These are phyloP conservation scores for Panagrolaimus sp. DNA, from an alignment of 1,140 invertebrate genomes.

Conservation along the genomic window DNA sequence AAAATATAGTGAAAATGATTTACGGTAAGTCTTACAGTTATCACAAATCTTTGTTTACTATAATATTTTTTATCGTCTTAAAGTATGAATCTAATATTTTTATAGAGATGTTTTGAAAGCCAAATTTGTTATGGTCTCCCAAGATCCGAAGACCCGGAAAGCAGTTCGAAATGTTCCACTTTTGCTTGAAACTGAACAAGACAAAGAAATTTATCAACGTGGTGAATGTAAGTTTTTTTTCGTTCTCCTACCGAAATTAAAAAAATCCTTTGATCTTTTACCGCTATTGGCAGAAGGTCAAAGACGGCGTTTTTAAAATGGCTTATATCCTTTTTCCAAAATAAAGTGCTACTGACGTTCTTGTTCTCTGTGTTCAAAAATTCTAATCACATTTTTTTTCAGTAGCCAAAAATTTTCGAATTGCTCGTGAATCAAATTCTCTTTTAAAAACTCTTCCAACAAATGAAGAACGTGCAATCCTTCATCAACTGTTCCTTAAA, in stretches of 20 bases:
- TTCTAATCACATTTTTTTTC: too few species aligned
- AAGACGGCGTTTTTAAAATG: too few species aligned
- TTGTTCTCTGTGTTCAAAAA: too few species aligned
- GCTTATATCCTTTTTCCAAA: too few species aligned
- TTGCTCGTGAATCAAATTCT: slow-evolving; percentile 7
- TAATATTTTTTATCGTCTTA: not conserved
- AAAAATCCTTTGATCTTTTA: too few species aligned
- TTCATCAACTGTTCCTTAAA: slow-evolving; percentile 4
- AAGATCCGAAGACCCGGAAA: slow-evolving; percentile 66
- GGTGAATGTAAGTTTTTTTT: not conserved
- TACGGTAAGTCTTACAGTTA: slow-evolving; percentile 61
- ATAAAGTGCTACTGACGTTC: too few species aligned
- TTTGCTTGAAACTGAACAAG: slow-evolving; percentile 41
- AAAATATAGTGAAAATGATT: slow-evolving; percentile 57
- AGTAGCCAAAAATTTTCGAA: not conserved
- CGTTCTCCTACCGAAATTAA: too few species aligned
- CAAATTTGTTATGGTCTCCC: slow-evolving; percentile 62
- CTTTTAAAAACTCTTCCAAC: not conserved
- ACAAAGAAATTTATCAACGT: not conserved
- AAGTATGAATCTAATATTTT: too few species aligned
- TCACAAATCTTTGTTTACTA: not conserved
- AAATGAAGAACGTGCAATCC: not conserved
- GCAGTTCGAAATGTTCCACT: slow-evolving; percentile 63
- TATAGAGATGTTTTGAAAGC: slow-evolving; percentile 65
- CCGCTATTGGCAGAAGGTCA: too few species aligned